Base-by-base conservation (phyloP, 2,797 vertebrate species). In the Poecilia picta region DNA sequence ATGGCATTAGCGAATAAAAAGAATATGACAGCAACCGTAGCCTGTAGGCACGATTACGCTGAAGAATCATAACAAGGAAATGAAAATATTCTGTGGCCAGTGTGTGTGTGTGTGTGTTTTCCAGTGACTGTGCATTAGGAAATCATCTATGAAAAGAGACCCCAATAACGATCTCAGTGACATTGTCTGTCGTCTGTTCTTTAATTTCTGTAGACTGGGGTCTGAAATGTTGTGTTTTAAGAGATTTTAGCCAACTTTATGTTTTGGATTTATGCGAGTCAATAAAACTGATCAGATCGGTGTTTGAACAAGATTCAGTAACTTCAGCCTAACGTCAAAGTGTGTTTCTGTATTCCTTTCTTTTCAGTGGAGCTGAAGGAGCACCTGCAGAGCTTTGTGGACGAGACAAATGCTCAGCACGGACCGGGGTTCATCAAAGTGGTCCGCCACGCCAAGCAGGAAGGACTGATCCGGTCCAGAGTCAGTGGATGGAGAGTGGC, bases 401-500 rank as follows among this genome's bases (percentile, higher is more conserved):
- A 96, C 0, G 97, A 97, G 78, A 95, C 96, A 71, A 99, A 99
- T 0, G 39, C 90, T 43, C 96, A 85, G 82, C 96, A 88, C 1
- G 85, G 94, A 70, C 95, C 96, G 0, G 97, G 95, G 0, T 98
- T 99, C 92, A 96, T 99, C 89, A 98, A 98, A 92, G 83, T 99
- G 3, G 96, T 99, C 68, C 95, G 94, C 5, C 97, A 99, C 81
- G 94, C 88, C 88, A 97, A 95, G 85, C 98, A 98, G 89, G 98
- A 99, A 79, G 98, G 98, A 1, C 95, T 99, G 88, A 99, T 99
- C 88, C 95, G 98, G 0, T 97, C 98, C 23, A 94, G 98, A 7
- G 97, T 99, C 82, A 98, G 97, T 0, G 98, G 98, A 18, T 99
- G 98, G 98, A 95, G 97, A 80, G 97, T 90, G 0, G 96, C 98